Conservation (phyloP, 1,140 invertebrate genomes). For the Bombus soroeensis region DNA sequence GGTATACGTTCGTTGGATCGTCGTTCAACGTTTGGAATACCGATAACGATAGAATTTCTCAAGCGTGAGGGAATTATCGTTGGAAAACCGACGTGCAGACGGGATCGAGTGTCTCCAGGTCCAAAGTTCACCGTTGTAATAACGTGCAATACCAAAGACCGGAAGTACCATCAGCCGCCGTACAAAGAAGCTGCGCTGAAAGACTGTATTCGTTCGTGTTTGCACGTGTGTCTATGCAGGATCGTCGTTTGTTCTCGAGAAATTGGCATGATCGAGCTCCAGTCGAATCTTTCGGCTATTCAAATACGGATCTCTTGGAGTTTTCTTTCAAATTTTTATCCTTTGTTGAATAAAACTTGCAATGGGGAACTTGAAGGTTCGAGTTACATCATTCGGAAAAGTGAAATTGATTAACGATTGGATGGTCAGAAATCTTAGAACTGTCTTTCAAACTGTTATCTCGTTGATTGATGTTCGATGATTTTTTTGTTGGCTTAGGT, state of each 20-base stretch:
- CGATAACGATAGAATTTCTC: not conserved
- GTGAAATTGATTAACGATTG: not conserved
- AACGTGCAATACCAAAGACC: not conserved
- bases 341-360: not conserved
- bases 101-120: not conserved
- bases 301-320: too few species aligned
- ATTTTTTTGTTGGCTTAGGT: not conserved
- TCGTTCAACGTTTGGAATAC: not conserved
- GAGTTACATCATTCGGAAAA: not conserved
- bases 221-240: not conserved
- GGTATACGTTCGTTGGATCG: too few species aligned
- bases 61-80: not conserved
- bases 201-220: not conserved
- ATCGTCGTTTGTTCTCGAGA: not conserved
- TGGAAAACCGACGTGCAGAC: too few species aligned
- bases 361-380: not conserved
- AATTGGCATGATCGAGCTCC: not conserved
- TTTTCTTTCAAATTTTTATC: too few species aligned
- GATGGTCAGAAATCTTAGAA: too few species aligned
- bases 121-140: conserved; percentile 15
- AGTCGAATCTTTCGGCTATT: not conserved
- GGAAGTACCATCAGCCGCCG: conserved; percentile 3
- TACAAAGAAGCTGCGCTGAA: conserved; percentile 9
- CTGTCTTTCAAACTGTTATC: not conserved
- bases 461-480: not conserved